A percentile compares a stretch with the other conserved stretches of the same genome.
Evolutionary conservation across 1,140 invertebrate species (phyloP).

Genomic region (Cotesia typhae): DNA sequence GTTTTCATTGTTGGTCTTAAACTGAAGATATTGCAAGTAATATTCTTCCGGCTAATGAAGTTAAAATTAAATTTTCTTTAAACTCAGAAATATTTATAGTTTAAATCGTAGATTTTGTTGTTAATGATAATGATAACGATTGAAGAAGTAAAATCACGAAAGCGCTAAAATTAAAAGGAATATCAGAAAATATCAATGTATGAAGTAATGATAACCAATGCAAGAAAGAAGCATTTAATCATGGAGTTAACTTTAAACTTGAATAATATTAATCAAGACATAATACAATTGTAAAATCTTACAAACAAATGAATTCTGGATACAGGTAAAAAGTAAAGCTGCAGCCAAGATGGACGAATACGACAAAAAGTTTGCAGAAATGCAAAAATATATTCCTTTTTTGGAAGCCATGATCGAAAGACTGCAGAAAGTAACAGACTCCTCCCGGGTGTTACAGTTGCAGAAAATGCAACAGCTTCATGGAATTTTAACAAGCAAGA

Average conservation of each 20-base stretch:
- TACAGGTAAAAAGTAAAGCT: conserved; percentile 41
- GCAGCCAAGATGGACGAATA: conserved; percentile 63
- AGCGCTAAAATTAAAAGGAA: too few species aligned
- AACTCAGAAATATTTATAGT: too few species aligned
- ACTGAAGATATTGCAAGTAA: too few species aligned
- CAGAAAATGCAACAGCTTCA: conserved; percentile 72
- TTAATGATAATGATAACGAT: too few species aligned
- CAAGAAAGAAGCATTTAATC: too few species aligned
- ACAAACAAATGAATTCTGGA: conserved; percentile 36
- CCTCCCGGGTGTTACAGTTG: conserved; percentile 68
- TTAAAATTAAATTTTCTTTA: too few species aligned
- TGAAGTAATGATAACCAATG: too few species aligned
- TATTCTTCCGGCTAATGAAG: too few species aligned
- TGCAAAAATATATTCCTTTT: conserved; percentile 75
- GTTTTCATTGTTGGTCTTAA: too few species aligned
- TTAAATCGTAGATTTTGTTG: too few species aligned
- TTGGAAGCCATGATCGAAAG: conserved; percentile 72
- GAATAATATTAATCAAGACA: neutral
- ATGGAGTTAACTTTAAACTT: neutral
- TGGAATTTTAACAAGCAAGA: conserved; percentile 69
- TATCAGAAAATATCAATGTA: too few species aligned
- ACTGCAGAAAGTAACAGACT: conserved; percentile 66
- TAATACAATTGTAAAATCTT: conserved; percentile 13
- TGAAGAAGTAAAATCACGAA: too few species aligned
- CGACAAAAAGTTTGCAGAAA: conserved; percentile 70